phyloP scores from a whole-genome alignment of 2,113 vertebrate species.

The Tupaia tana region DNA sequence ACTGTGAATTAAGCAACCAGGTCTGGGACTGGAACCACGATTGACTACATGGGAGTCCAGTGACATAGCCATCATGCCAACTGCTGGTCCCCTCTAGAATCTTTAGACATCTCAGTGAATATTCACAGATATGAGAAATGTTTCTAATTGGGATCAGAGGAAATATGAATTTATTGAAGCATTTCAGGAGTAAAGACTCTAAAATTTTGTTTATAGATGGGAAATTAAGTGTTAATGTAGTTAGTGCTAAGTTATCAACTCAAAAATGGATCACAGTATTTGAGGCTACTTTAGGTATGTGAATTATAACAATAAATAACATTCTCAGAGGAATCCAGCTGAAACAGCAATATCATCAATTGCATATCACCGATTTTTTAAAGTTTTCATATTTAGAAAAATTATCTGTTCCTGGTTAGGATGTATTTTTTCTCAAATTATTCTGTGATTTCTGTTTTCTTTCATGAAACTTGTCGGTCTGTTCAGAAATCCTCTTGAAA shows the following conservation, averaged over 20 bases:
- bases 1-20: too few species aligned
- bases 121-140: not conserved
- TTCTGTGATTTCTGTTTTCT: not conserved
- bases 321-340: not conserved
- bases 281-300: not conserved
- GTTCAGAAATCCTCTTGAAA: not conserved
- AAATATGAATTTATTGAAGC: slow-evolving; percentile 28
- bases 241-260: not conserved
- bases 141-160: slow-evolving; percentile 2
- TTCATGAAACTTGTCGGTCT: not conserved
- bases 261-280: not conserved
- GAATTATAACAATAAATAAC: not conserved
- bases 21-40: too few species aligned
- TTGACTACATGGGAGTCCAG: too few species aligned
- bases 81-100: not conserved
- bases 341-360: too few species aligned
- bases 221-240: not conserved
- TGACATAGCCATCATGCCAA: too few species aligned
- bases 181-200: not conserved
- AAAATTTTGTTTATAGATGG: not conserved
- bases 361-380: not conserved
- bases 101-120: not conserved
- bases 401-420: not conserved
- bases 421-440: not conserved
- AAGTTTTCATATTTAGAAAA: not conserved